phyloP scores from a whole-genome alignment of 2,888 invertebrate genomes.

The Cantharis nigra region DNA sequence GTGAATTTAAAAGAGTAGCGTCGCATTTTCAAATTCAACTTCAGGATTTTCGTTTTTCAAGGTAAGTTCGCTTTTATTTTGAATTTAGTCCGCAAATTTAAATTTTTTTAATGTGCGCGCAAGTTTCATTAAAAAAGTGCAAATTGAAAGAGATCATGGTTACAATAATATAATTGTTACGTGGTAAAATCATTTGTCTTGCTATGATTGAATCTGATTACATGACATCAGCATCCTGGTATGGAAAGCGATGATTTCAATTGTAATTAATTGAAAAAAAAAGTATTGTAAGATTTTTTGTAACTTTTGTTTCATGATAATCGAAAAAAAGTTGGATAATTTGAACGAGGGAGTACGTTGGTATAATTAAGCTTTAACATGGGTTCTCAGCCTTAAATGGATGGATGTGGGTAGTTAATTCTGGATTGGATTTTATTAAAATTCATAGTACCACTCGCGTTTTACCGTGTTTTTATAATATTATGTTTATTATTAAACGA shows the following conservation, averaged over 20 bases:
- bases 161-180: slow-evolving; percentile 18
- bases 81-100: neutral
- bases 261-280: slow-evolving; percentile 23
- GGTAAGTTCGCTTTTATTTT: neutral
- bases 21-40: neutral
- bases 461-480: neutral
- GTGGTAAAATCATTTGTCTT: slow-evolving; percentile 19
- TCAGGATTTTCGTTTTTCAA: neutral
- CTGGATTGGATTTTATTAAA: slow-evolving; percentile 25
- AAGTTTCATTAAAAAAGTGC: neutral
- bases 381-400: slow-evolving; percentile 18
- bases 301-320: neutral
- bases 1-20: neutral
- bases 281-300: slow-evolving; percentile 4
- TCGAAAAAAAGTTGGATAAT: neutral
- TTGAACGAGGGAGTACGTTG: slow-evolving; percentile 21
- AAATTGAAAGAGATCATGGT: slow-evolving; percentile 13
- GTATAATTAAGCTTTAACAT: slow-evolving; percentile 26
- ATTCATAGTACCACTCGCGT: slow-evolving; percentile 5
- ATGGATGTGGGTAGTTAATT: slow-evolving; percentile 23
- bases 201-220: slow-evolving; percentile 32
- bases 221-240: slow-evolving; percentile 35
- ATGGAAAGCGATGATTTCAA: slow-evolving; percentile 34
- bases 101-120: neutral
- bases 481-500: neutral